These are phyloP conservation scores for Micrasema minimum DNA, from an alignment of 1,140 invertebrate species.

Conservation along the genomic window DNA sequence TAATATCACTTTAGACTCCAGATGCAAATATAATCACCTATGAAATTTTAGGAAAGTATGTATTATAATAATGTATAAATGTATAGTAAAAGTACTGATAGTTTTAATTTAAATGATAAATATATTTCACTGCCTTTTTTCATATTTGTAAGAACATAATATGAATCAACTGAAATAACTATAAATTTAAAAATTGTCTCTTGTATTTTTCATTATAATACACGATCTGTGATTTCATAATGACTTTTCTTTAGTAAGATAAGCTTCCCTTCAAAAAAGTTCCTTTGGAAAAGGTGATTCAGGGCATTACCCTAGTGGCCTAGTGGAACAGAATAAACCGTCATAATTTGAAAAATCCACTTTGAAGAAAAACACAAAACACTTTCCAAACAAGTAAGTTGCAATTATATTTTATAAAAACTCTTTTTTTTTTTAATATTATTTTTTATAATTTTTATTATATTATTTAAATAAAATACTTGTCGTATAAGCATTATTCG, in stretches of 20 bases:
- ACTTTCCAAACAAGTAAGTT: too few relatives aligned
- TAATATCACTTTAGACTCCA: too few relatives aligned
- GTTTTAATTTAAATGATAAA: constrained; percentile 42
- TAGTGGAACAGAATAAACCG: too few relatives aligned
- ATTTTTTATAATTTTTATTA: too few relatives aligned
- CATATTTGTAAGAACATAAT: constrained; percentile 31
- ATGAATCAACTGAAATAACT: constrained; percentile 21
- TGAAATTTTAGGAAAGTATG: constrained; percentile 19
- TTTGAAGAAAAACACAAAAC: too few relatives aligned
- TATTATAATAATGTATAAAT: constrained; percentile 37
- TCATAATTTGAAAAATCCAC: too few relatives aligned
- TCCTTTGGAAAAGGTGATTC: too few relatives aligned
- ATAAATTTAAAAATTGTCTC: constrained; percentile 6
- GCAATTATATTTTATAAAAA: too few relatives aligned
- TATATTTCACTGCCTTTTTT: constrained; percentile 43
- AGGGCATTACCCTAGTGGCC: too few relatives aligned
- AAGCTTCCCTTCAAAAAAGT: background rate
- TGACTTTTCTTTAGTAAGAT: background rate
- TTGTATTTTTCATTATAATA: constrained; percentile 54
- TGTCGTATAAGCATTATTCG: too few relatives aligned
- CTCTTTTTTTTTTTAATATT: too few relatives aligned
- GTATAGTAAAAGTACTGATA: constrained; percentile 52
- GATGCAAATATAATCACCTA: background rate
- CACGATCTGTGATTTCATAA: constrained; percentile 52
- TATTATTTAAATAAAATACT: too few relatives aligned